Evolutionary conservation across 2,888 invertebrate genomes (phyloP), one percentile per base, ranked within the genome.

Genomic region (Hirtodrosophila alboralis): DNA sequence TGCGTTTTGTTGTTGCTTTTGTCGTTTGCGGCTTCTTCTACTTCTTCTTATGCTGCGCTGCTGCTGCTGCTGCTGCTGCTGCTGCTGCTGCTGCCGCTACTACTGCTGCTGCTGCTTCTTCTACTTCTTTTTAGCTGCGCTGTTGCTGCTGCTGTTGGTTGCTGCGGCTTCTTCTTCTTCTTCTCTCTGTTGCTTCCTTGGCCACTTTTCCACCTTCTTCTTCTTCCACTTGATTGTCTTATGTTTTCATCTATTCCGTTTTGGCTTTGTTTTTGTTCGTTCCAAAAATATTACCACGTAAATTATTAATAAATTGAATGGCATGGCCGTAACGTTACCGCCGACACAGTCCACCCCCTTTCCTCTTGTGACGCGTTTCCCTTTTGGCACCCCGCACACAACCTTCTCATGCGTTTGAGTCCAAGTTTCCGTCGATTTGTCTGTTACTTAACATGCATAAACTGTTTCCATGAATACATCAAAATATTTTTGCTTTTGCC

Each of bases 401-500:
- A 16, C 21, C 14, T 48, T n/a, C 31, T 13, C 26, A 7, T 12
- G n/a, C 43, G 12, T 30, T n/a, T 31, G 37, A 33, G 16, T 38
- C 18, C 5, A 70, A 74, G 63, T 72, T 66, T 72, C 62, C 75
- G 75, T 66, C 63, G 69, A 71, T 84, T 79, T 79, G 79, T 70
- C 75, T 75, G 81, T 76, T 86, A 83, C 81, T 87, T 88, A 86
- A 76, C 75, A 87, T 87, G 84, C 88, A 86, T 76, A 77, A 77
- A 83, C 72, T 75, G 88, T 79, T 84, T 65, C 64, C 74, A 65
- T 73, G 77, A 83, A 86, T 84, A 77, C 77, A 87, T 86, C 85
- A 76, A 74, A 77, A 81, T 73, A 73, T 73, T 63, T 67, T 64
- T 26, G 64, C 63, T 62, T 69, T 54, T 34, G 31, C 47, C 43